These are phyloP conservation scores for Piaya cayana DNA, from an alignment of 2,113 vertebrate genomes.

Conservation along the genomic window DNA sequence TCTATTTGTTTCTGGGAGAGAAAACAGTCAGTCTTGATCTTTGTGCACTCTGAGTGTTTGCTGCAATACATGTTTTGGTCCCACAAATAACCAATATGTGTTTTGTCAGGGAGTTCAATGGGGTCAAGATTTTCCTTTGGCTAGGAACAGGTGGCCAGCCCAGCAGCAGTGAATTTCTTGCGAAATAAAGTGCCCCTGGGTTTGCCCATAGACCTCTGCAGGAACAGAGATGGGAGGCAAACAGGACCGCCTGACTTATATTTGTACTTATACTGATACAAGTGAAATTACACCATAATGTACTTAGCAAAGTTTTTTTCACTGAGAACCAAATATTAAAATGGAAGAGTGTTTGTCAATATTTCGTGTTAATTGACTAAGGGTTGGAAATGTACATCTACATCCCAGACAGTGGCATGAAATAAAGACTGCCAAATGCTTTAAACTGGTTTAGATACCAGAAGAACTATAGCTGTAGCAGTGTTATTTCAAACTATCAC, in stretches of 20 bases:
- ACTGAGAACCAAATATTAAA: constrained; percentile 3
- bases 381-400: not conserved
- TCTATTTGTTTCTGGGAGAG: not conserved
- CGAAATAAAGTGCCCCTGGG: not conserved
- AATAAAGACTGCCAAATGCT: not conserved
- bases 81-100: not conserved
- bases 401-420: not conserved
- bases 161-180: not conserved
- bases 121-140: not conserved
- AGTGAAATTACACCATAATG: not conserved
- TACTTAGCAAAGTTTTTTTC: not conserved
- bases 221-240: not conserved
- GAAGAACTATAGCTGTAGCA: not conserved
- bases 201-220: not conserved
- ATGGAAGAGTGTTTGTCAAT: not conserved
- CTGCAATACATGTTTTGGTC: not conserved
- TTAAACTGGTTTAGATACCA: not conserved
- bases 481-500: not conserved
- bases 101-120: not conserved
- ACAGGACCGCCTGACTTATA: not conserved
- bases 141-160: rapidly evolving
- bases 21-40: not conserved
- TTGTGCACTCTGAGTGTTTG: not conserved
- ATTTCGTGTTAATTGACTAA: constrained; percentile 24
- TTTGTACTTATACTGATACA: not conserved